Evolutionary conservation across 2,797 vertebrate species (phyloP).

Genomic region (Sebastes cheni): DNA sequence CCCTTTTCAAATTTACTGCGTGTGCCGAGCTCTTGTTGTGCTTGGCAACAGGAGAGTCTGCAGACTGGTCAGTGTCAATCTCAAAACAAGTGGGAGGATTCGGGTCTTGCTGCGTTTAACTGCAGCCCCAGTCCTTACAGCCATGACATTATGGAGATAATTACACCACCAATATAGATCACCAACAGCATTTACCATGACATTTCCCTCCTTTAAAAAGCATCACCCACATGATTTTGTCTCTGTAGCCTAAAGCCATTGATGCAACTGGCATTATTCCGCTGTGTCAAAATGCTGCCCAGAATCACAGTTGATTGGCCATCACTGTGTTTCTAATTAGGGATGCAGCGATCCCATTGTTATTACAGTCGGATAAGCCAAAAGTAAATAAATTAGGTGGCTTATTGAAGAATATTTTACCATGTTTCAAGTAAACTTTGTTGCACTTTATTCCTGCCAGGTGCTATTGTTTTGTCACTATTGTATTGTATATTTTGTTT

Average conservation of each 20-base stretch:
- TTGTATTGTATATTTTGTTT: not conserved
- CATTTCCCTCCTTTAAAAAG: constrained; percentile 29
- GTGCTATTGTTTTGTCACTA: not conserved
- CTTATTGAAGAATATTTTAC: not conserved
- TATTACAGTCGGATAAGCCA: not conserved
- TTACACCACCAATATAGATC: constrained; percentile 35
- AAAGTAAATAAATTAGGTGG: not conserved
- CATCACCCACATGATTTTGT: constrained; percentile 15
- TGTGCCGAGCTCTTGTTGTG: constrained; percentile 34
- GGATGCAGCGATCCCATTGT: not conserved
- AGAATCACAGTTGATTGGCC: constrained; percentile 15
- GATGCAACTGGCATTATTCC: constrained; percentile 19
- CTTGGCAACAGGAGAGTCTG: constrained; percentile 41
- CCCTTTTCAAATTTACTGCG: constrained; percentile 46
- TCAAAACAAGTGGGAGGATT: constrained; percentile 39
- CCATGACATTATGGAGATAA: constrained; percentile 46
- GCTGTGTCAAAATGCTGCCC: constrained; percentile 9
- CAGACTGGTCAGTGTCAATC: constrained; percentile 29
- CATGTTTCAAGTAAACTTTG: not conserved
- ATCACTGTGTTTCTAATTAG: constrained; percentile 13
- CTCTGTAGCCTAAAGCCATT: constrained; percentile 10
- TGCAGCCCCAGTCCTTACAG: constrained; percentile 7
- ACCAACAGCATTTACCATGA: constrained; percentile 25
- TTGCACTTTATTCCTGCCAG: not conserved
- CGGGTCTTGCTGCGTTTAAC: not conserved